Conservation (phyloP, 2,797 vertebrate species). For the Epinephelus malabaricus region DNA sequence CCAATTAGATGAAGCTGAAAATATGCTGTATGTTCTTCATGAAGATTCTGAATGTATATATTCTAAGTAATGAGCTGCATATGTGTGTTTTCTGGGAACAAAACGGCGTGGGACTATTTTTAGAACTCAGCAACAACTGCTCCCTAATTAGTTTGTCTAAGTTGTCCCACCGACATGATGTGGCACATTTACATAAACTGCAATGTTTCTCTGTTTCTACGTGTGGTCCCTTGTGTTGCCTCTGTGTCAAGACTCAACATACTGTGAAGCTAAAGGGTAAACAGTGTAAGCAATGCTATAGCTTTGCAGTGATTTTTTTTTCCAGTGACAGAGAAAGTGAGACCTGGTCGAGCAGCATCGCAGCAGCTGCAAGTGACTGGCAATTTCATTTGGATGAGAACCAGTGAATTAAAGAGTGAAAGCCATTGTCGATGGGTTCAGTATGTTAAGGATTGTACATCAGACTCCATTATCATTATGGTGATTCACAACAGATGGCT, state of each 20-base stretch:
- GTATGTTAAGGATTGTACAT: slow-evolving; percentile 66
- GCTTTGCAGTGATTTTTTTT: background rate
- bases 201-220: slow-evolving; percentile 1
- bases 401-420: slow-evolving; percentile 53
- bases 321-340: slow-evolving; percentile 1
- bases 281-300: background rate
- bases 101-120: background rate
- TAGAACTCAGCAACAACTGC: background rate
- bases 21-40: background rate
- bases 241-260: background rate
- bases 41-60: background rate
- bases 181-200: background rate
- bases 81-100: background rate
- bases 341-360: background rate
- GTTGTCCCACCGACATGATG: background rate
- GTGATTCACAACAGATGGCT: slow-evolving; percentile 69
- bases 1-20: background rate
- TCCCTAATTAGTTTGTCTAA: slow-evolving; percentile 1
- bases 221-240: background rate
- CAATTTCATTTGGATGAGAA: slow-evolving; percentile 48
- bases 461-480: slow-evolving; percentile 62
- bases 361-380: slow-evolving; percentile 14
- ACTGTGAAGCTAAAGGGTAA: background rate
- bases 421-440: slow-evolving; percentile 51
- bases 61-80: background rate